Evolutionary conservation across 2,888 invertebrate genomes (phyloP).

Genomic region (Diplolepis rosae): DNA sequence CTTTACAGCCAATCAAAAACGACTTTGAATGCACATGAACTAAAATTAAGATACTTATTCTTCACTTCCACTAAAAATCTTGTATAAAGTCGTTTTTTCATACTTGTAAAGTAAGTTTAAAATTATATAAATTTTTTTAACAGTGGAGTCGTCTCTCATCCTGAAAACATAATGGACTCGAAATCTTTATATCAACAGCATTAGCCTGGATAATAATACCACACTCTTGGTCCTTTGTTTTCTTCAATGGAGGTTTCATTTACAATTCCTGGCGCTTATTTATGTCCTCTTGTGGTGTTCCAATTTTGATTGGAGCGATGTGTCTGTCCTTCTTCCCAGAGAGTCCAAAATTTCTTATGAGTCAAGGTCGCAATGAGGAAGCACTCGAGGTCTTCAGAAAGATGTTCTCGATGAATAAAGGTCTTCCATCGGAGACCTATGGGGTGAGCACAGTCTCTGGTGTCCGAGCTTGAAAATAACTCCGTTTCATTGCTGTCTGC

Average conservation of each 20-base stretch:
- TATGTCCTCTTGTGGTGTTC: constrained; percentile 74
- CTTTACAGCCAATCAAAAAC: no score
- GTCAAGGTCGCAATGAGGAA: constrained; percentile 79
- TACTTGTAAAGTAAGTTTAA: no score
- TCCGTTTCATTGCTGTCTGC: neutral
- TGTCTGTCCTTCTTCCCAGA: constrained; percentile 81
- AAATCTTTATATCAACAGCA: constrained; percentile 69
- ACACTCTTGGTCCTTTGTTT: constrained; percentile 63
- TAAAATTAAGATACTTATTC: no score
- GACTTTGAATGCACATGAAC: no score
- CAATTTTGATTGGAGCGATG: constrained; percentile 81
- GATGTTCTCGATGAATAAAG: constrained; percentile 81
- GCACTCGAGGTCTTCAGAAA: constrained; percentile 79
- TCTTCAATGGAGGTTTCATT: constrained; percentile 53
- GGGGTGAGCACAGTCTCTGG: no score
- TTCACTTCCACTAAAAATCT: no score
- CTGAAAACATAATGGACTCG: neutral
- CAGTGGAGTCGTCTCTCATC: neutral
- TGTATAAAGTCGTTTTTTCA: no score
- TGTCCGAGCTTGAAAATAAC: constrained; percentile 60
- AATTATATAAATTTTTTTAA: no score
- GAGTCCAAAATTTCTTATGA: constrained; percentile 87
- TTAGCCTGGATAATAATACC: constrained; percentile 85
- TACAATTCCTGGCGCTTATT: constrained; percentile 76
- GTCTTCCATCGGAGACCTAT: constrained; percentile 78